phyloP scores from a whole-genome alignment of 2,888 invertebrate genomes.

The Prenolepis imparis region DNA sequence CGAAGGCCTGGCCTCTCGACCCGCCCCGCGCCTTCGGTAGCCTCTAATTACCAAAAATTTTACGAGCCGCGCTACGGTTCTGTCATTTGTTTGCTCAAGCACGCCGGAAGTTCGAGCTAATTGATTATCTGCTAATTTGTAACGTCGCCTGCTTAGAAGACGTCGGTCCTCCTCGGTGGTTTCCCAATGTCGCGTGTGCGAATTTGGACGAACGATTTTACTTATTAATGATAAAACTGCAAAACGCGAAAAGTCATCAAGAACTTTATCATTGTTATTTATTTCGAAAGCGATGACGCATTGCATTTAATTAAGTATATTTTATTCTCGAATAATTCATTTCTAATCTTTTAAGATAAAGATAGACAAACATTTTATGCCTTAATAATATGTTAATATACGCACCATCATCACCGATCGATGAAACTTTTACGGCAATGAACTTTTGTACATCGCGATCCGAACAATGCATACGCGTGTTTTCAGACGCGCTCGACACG shows the following conservation, averaged over 20 bases:
- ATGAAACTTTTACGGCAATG: conserved; percentile 6
- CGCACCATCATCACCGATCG: background rate
- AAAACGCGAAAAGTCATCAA: background rate
- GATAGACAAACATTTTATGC: no score
- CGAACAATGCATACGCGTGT: conserved; percentile 44
- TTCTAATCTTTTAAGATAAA: no score
- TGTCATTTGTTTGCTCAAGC: conserved; percentile 82
- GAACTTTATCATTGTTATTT: background rate
- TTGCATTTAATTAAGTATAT: conserved; percentile 11
- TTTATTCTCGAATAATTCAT: no score
- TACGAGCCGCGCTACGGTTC: conserved; percentile 76
- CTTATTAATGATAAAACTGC: background rate
- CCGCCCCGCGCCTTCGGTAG: conserved; percentile 75
- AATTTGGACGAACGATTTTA: background rate
- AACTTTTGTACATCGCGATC: conserved; percentile 43
- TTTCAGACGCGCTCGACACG: conserved; percentile 32
- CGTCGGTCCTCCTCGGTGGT: conserved; percentile 34
- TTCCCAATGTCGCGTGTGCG: background rate
- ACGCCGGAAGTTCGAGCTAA: conserved; percentile 81
- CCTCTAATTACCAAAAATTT: conserved; percentile 83
- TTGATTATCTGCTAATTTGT: conserved; percentile 85
- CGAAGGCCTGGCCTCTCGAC: conserved; percentile 58
- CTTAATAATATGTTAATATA: background rate
- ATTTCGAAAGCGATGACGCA: background rate
- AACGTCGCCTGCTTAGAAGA: conserved; percentile 73